Percentiles rank a stretch among this genome's conserved stretches.
These are phyloP conservation scores for Triplophysa yarkandensis DNA, from an alignment of 2,797 vertebrate genomes.

Conservation along the genomic window DNA sequence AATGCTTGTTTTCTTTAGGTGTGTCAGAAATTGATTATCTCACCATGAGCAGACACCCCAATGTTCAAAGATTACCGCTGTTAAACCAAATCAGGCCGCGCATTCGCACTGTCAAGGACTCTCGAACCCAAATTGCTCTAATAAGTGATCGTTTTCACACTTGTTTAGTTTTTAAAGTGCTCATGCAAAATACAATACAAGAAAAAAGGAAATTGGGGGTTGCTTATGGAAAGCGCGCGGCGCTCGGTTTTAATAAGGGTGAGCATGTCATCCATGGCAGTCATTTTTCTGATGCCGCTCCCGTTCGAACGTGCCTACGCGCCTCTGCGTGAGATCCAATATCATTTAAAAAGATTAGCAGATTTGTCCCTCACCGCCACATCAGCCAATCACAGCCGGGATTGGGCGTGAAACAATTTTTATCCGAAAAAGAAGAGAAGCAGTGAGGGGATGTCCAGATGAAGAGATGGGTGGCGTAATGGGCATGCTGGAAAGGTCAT, in stretches of 20 bases:
- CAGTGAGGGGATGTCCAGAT: slow-evolving; percentile 54
- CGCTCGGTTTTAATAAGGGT: slow-evolving; percentile 54
- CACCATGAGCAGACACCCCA: slow-evolving; percentile 66
- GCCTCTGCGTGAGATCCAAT: slow-evolving; percentile 44
- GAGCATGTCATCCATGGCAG: slow-evolving; percentile 47
- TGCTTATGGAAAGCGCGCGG: slow-evolving; percentile 40
- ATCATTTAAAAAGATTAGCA: slow-evolving; percentile 59
- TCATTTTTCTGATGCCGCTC: slow-evolving; percentile 49
- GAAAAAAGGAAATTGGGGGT: slow-evolving; percentile 7
- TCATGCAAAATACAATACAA: slow-evolving; percentile 64
- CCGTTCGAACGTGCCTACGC: slow-evolving; percentile 46
- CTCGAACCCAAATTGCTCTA: slow-evolving; percentile 64
- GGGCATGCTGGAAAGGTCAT: slow-evolving; percentile 81
- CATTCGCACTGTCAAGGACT: slow-evolving; percentile 58
- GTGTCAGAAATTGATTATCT: slow-evolving; percentile 75
- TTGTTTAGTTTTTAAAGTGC: slow-evolving; percentile 69
- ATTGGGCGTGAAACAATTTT: slow-evolving; percentile 9
- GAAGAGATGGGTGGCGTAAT: slow-evolving; percentile 69
- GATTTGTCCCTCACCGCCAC: slow-evolving; percentile 56
- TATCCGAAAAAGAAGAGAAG: slow-evolving; percentile 2
- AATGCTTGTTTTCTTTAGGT: slow-evolving; percentile 68
- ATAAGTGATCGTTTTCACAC: slow-evolving; percentile 72
- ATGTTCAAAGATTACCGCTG: slow-evolving; percentile 63
- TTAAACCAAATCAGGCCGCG: slow-evolving; percentile 58
- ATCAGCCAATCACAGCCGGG: slow-evolving; percentile 38